These are phyloP conservation scores for Frankliniella fusca DNA, from an alignment of 2,888 invertebrate species.

Conservation along the genomic window DNA sequence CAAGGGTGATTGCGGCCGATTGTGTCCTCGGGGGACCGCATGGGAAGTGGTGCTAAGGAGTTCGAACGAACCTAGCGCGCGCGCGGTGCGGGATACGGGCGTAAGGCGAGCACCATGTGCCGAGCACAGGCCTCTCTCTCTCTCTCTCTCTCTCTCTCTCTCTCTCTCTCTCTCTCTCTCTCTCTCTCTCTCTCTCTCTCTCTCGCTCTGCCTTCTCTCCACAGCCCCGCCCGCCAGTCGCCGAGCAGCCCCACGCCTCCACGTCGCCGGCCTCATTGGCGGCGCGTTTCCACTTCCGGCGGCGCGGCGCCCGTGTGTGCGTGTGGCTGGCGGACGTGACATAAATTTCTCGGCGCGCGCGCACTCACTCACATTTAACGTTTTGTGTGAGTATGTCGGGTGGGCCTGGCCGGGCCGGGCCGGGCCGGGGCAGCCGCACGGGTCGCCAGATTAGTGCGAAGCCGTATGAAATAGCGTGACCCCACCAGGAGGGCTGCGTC, in stretches of 20 bases:
- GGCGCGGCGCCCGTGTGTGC: neutral
- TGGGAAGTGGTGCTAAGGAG: neutral
- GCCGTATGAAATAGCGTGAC: constrained; percentile 24
- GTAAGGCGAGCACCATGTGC: too few relatives aligned
- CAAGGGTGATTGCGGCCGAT: neutral
- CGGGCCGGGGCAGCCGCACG: too few relatives aligned
- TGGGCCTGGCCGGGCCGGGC: neutral
- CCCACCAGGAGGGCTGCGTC: neutral
- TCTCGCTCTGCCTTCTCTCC: too few relatives aligned
- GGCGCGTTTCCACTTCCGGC: too few relatives aligned
- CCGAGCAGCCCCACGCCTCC: neutral
- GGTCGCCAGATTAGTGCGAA: constrained; percentile 21
- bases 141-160: too few relatives aligned
- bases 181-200: neutral
- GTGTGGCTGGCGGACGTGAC: neutral
- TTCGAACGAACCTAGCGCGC: too few relatives aligned
- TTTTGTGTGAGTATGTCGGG: neutral
- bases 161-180: too few relatives aligned
- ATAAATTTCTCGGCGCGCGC: neutral
- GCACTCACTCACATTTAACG: too few relatives aligned
- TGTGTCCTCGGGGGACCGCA: neutral
- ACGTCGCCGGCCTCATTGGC: too few relatives aligned
- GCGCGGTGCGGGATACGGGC: too few relatives aligned
- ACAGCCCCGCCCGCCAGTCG: neutral
- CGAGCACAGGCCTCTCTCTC: too few relatives aligned